Evolutionary conservation across 2,113 vertebrate genomes (phyloP).

Genomic region (Pomatostomus ruficeps): DNA sequence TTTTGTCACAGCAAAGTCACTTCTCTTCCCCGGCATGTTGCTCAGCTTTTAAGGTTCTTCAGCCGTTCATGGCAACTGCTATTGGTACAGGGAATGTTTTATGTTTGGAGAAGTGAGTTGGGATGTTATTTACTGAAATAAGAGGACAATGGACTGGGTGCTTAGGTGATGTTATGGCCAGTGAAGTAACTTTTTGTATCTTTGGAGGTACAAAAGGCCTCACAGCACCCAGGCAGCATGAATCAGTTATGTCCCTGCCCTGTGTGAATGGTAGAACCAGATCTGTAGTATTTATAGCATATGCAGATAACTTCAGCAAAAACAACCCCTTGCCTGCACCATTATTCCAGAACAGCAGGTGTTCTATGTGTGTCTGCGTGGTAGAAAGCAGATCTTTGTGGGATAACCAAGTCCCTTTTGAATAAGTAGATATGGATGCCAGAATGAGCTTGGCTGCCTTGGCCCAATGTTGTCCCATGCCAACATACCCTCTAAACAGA

Average conservation of each 20-base stretch:
- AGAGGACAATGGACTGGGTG: background rate
- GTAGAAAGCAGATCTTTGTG: background rate
- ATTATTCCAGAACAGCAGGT: background rate
- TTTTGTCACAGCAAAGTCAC: background rate
- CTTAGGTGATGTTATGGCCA: background rate
- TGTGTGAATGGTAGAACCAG: background rate
- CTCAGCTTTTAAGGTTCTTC: background rate
- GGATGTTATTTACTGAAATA: background rate
- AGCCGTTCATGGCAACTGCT: background rate
- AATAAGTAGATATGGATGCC: background rate
- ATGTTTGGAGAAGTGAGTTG: background rate
- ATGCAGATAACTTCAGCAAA: background rate
- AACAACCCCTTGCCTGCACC: background rate
- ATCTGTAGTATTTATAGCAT: background rate
- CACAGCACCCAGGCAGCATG: background rate
- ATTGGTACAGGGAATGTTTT: background rate
- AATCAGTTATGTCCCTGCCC: background rate
- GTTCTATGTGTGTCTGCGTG: fast-evolving
- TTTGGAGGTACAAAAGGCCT: background rate
- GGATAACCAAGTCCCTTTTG: background rate
- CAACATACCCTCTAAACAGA: background rate
- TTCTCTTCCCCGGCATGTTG: background rate
- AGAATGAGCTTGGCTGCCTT: background rate
- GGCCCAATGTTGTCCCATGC: background rate
- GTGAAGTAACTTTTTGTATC: background rate